phyloP scores from a whole-genome alignment of 1,140 invertebrate species.

The Thaumatotibia leucotreta region DNA sequence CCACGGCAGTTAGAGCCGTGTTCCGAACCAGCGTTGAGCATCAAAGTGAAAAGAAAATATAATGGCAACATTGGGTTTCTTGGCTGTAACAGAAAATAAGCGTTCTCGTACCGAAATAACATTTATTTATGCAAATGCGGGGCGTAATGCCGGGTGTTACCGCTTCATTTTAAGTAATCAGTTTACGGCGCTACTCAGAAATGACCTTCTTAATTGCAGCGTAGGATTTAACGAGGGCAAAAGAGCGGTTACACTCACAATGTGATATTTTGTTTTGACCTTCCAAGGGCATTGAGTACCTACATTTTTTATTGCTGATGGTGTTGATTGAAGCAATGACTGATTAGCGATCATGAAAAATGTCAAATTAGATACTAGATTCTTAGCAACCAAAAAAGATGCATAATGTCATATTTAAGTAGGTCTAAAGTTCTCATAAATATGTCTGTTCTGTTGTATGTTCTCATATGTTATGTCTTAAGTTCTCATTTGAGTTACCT shows the following conservation, averaged over 20 bases:
- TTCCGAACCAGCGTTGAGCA: neutral
- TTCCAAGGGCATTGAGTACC: neutral
- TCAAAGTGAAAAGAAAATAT: conserved; percentile 1
- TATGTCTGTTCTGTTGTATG: no score
- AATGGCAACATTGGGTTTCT: conserved; percentile 4
- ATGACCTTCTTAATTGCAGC: conserved; percentile 55
- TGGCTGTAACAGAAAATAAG: conserved; percentile 26
- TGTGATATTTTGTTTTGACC: conserved; percentile 31
- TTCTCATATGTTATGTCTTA: no score
- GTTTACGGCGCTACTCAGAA: conserved; percentile 37
- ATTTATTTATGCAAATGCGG: conserved; percentile 57
- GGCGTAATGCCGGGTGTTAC: conserved; percentile 46
- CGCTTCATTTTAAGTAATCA: conserved; percentile 59
- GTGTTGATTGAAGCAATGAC: neutral
- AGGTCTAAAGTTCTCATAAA: no score
- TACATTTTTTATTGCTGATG: no score
- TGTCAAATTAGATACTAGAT: no score
- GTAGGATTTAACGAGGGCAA: conserved; percentile 56
- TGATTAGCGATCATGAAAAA: no score
- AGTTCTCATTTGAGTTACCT: no score
- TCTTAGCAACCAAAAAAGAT: no score
- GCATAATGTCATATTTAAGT: no score
- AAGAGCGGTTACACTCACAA: conserved; percentile 42
- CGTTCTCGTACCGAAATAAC: conserved; percentile 36
- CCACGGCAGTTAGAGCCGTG: neutral